Percentiles rank a stretch among this genome's conserved stretches.
Conservation (phyloP, 2,113 vertebrate species). For the Limanda limanda region DNA sequence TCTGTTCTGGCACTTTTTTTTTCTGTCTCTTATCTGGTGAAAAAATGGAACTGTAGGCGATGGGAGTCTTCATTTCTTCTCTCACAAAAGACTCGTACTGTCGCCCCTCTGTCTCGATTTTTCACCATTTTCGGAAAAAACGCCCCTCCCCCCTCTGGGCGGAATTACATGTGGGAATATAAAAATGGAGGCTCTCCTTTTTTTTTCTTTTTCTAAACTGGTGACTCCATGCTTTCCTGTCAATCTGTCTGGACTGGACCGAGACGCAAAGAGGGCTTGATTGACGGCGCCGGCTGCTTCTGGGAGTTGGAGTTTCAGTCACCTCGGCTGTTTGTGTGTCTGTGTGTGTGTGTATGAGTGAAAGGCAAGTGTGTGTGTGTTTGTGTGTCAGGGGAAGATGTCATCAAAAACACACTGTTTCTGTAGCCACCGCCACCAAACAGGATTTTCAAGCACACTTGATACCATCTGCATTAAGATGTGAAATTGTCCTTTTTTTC, state of each 20-base stretch:
- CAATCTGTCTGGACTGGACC: conserved; percentile 51
- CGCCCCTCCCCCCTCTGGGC: conserved; percentile 44
- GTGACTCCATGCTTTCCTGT: conserved; percentile 66
- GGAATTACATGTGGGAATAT: conserved; percentile 62
- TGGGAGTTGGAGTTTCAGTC: conserved; percentile 57
- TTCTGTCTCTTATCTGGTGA: conserved; percentile 61
- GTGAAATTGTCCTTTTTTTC: conserved; percentile 91
- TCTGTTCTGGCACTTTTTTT: conserved; percentile 42
- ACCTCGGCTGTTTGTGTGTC: conserved; percentile 57
- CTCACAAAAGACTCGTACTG: conserved; percentile 65
- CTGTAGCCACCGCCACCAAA: conserved; percentile 91
- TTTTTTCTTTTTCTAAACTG: conserved; percentile 47
- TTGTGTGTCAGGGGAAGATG: conserved; percentile 43
- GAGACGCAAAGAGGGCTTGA: conserved; percentile 71
- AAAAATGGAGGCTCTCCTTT: conserved; percentile 54
- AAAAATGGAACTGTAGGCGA: conserved; percentile 52
- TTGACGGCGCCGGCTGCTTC: conserved; percentile 64
- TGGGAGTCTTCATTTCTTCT: conserved; percentile 59
- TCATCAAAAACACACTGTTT: conserved; percentile 82
- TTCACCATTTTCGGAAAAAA: conserved; percentile 44
- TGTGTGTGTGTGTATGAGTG: conserved; percentile 24
- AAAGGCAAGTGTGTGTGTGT: conserved; percentile 3
- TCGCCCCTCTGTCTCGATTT: conserved; percentile 64
- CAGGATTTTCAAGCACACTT: conserved; percentile 98
- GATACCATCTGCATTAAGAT: conserved; percentile 96